Evolutionary conservation across 2,888 invertebrate species (phyloP).

Genomic region (Ametastegia equiseti): DNA sequence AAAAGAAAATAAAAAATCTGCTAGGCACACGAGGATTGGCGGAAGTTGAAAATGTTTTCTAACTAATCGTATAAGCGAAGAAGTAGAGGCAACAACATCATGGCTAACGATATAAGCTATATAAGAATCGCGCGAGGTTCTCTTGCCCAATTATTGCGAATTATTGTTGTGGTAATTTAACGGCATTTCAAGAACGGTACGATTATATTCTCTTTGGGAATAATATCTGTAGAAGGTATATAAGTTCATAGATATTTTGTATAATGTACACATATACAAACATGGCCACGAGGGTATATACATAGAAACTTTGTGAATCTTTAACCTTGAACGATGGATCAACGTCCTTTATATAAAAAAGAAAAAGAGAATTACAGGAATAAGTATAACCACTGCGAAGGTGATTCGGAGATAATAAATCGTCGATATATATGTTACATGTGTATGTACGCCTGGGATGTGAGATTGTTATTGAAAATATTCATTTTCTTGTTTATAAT

Average conservation of each 20-base stretch:
- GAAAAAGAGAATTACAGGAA: constrained; percentile 5
- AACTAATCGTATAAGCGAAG: not conserved
- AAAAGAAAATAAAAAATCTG: no score
- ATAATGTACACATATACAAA: not conserved
- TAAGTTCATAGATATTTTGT: no score
- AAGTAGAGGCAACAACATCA: no score
- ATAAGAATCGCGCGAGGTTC: not conserved
- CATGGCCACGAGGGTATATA: no score
- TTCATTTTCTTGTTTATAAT: not conserved
- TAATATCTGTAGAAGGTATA: not conserved
- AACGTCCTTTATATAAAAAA: not conserved
- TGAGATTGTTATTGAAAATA: constrained; percentile 20
- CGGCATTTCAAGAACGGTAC: not conserved
- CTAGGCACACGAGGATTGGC: not conserved
- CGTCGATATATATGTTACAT: no score
- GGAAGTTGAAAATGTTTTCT: not conserved
- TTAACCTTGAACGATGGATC: constrained; percentile 25
- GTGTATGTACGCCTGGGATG: not conserved
- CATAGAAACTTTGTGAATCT: not conserved
- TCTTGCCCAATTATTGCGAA: not conserved
- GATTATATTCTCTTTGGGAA: not conserved
- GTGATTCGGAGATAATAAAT: not conserved
- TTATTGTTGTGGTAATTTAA: not conserved
- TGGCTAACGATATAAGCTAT: no score
- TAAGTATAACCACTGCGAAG: constrained; percentile 18